Conservation (phyloP, 2,888 invertebrate genomes). For the Muschampia plurimacula region DNA sequence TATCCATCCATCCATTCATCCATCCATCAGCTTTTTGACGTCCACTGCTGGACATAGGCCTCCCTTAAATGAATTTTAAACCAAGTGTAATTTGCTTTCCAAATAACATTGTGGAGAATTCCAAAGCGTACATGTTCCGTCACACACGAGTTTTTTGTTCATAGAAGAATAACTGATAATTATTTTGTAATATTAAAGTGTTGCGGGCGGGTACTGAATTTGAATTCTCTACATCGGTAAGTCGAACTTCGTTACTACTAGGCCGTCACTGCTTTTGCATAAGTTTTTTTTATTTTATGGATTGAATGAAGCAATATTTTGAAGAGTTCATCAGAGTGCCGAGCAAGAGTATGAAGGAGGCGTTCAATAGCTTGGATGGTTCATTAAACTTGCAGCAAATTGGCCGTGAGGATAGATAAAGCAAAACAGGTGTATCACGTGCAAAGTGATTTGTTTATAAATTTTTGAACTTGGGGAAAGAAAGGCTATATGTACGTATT, state of each 20-base stretch:
- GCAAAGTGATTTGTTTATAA: neutral
- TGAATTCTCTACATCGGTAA: too few relatives aligned
- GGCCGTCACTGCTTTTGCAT: neutral
- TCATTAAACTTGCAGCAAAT: constrained; percentile 21
- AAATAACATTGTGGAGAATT: too few relatives aligned
- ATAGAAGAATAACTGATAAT: too few relatives aligned
- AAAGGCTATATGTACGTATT: neutral
- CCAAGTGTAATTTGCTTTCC: too few relatives aligned
- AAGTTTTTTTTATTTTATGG: neutral
- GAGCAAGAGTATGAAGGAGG: neutral
- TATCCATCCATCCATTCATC: constrained; percentile 32
- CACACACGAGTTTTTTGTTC: too few relatives aligned
- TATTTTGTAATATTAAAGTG: too few relatives aligned
- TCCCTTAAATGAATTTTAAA: too few relatives aligned
- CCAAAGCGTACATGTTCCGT: too few relatives aligned
- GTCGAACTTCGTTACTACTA: neutral
- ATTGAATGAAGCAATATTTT: neutral
- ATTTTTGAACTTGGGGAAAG: neutral
- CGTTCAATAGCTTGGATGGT: neutral
- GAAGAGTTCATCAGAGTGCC: neutral
- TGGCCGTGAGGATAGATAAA: constrained; percentile 12
- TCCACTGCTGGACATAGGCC: too few relatives aligned
- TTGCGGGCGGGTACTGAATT: too few relatives aligned
- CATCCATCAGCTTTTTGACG: neutral
- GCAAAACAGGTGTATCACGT: neutral